Evolutionary conservation across 1,140 invertebrate genomes (phyloP), one percentile per base, ranked within the genome.

Genomic region (Watersipora subatra): DNA sequence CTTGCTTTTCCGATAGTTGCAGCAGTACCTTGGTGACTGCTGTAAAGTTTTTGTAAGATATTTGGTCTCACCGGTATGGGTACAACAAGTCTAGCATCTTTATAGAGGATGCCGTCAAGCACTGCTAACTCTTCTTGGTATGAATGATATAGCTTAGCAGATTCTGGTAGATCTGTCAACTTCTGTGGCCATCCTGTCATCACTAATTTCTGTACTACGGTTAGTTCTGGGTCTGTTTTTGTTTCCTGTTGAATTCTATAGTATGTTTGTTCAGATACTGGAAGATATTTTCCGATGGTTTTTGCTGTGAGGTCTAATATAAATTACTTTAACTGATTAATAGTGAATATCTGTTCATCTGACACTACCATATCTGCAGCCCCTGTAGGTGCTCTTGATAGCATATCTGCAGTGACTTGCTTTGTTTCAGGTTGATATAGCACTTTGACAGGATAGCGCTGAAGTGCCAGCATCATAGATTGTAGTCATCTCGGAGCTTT

Each of bases 401-500:
- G 34, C 34, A 46, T 46, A n/a, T 46, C 34, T 46, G 34, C 34
- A 12, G n/a, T n/a, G n/a, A n/a, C n/a, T n/a, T n/a, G n/a, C n/a
- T n/a, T n/a, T n/a, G n/a, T 7, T 12, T n/a, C 34, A 46, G 34
- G 34, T 46, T 68, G 67, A 62, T 70, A 71, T 15, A 57, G 19
- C 12, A 71, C 59, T 34, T 29, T 28, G 17, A 55, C 56, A 57
- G 65, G 28, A 61, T 72, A 73, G 2, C 58, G 65, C 22, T 72
- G 71, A 2, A 73, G 34, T 2, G 55, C 12, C 27, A 71, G 64
- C 15, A 73, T 57, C 66, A 74, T 72, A 17, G 68, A 26, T 55
- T 73, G 71, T n/a, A 73, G 64, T 26, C 70, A 29, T 55, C 46
- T 59, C 22, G 69, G 72, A 61, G 69, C 69, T 46, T 25, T 19